Percentiles rank a stretch among this genome's conserved stretches.
Evolutionary conservation across 1,140 invertebrate genomes (phyloP).

Genomic region (Rhopalosiphum padi): DNA sequence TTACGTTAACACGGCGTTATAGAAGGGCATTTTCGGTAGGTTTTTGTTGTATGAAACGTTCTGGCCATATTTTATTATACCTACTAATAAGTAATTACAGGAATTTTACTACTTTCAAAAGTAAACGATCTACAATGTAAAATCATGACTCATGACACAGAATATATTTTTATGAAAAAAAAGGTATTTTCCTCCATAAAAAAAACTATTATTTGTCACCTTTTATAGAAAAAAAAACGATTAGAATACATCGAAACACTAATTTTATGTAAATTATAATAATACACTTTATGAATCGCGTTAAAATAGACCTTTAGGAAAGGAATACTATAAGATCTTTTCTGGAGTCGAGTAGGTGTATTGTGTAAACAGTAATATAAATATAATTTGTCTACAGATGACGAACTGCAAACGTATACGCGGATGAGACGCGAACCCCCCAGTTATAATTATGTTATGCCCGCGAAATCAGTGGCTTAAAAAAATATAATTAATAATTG

Average conservation of each 20-base stretch:
- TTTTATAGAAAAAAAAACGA: neutral
- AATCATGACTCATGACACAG: too few species aligned
- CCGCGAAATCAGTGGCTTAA: neutral
- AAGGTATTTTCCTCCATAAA: too few species aligned
- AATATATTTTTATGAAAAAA: too few species aligned
- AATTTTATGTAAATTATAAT: neutral
- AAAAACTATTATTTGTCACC: too few species aligned
- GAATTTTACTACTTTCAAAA: too few species aligned
- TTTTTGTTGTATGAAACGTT: neutral
- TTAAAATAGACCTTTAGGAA: neutral
- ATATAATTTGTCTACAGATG: neutral
- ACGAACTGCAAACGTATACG: neutral
- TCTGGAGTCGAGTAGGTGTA: neutral
- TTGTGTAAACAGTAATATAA: neutral
- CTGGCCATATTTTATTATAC: too few species aligned
- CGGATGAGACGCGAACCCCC: neutral
- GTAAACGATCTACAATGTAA: too few species aligned
- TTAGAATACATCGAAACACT: neutral
- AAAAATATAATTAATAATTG: constrained; percentile 51
- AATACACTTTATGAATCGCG: neutral
- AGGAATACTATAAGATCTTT: neutral
- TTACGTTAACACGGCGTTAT: neutral
- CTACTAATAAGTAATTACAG: too few species aligned
- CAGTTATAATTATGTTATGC: neutral
- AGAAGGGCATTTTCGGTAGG: neutral